Percentiles rank a stretch among this genome's conserved stretches.
Evolutionary conservation across 2,888 invertebrate species (phyloP).

Genomic region (Tachina grossa): DNA sequence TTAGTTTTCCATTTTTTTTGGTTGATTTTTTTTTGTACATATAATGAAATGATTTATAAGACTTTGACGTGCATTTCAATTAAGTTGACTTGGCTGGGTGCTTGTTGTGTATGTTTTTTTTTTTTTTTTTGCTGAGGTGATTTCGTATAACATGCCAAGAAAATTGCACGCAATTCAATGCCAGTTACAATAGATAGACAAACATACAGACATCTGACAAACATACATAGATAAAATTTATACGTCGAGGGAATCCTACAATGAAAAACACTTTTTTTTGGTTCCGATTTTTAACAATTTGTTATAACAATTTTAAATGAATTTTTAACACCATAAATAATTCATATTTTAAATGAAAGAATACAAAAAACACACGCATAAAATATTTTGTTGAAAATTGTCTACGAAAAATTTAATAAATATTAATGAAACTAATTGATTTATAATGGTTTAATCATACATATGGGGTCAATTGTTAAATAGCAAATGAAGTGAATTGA

Average conservation of each 20-base stretch:
- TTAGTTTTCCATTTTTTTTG: slow-evolving; percentile 35
- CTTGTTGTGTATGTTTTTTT: slow-evolving; percentile 13
- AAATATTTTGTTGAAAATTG: slow-evolving; percentile 30
- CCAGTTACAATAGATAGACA: slow-evolving; percentile 51
- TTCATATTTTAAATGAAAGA: slow-evolving; percentile 55
- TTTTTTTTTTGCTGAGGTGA: slow-evolving; percentile 40
- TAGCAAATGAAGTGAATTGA: slow-evolving; percentile 5
- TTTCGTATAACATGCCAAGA: slow-evolving; percentile 66
- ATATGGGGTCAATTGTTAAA: slow-evolving; percentile 30
- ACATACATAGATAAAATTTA: slow-evolving; percentile 13
- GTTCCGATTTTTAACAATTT: slow-evolving; percentile 57
- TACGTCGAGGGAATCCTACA: slow-evolving; percentile 26
- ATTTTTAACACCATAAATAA: slow-evolving; percentile 67
- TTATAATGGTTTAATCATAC: slow-evolving; percentile 61
- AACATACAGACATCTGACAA: slow-evolving; percentile 6
- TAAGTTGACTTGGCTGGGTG: slow-evolving; percentile 54
- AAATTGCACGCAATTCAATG: slow-evolving; percentile 68
- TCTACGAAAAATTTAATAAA: slow-evolving; percentile 43
- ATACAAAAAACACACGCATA: neutral
- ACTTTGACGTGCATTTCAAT: slow-evolving; percentile 68
- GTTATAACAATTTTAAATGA: slow-evolving; percentile 64
- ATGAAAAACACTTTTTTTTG: slow-evolving; percentile 24
- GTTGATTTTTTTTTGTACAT: neutral
- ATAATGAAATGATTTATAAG: slow-evolving; percentile 65
- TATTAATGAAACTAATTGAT: slow-evolving; percentile 69